Evolutionary conservation across 2,113 vertebrate species (phyloP), one percentile per base, ranked within the genome.

Genomic region (Mormyrus iriodes): DNA sequence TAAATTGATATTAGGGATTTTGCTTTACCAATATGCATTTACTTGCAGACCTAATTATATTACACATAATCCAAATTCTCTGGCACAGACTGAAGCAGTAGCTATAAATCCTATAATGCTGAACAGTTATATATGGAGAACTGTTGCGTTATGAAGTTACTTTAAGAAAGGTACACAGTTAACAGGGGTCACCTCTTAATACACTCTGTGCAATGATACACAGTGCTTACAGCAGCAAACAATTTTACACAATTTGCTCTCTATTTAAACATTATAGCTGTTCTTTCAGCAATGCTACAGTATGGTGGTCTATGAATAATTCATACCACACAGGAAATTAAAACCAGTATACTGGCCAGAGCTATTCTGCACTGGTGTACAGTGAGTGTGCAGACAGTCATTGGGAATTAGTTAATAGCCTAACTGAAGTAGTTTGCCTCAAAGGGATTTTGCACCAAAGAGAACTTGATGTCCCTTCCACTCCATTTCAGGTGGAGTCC

Each of bases 401-500:
- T 1, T 76, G 69, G 69, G 69, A 35, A 76, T 76, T 39, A 76
- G 27, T 35, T 76, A 79, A 15, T 12, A 69, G n/a, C 61, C 61
- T 69, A 48, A 49, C 15, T 46, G 7, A 85, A 85, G 24, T 4
- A 51, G 21, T 55, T 53, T 17, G 49, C 49, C 9, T 35, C n/a
- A 42, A 58, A 15, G 35, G 35, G 53, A 53, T 44, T 42, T 31
- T n/a, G 31, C 51, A 49, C 83, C 15, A 42, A 39, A 55, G 7
- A 85, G 46, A 17, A 1, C 12, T 31, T 55, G 49, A 15, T 31
- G 8, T 31, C 39, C 19, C 35, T 21, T 85, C 7, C 4, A 10
- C 13, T 6, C 19, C 10, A 17, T 79, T 21, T 88, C 91, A 99
- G 98, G 97, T 99, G 90, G 95, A 97, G 92, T 97, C 96, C 0